Evolutionary conservation across 92 coral and sea anemone genomes (phyloP), one percentile per base, ranked within the genome.

Genomic region (Anthopleura xanthogrammica): DNA sequence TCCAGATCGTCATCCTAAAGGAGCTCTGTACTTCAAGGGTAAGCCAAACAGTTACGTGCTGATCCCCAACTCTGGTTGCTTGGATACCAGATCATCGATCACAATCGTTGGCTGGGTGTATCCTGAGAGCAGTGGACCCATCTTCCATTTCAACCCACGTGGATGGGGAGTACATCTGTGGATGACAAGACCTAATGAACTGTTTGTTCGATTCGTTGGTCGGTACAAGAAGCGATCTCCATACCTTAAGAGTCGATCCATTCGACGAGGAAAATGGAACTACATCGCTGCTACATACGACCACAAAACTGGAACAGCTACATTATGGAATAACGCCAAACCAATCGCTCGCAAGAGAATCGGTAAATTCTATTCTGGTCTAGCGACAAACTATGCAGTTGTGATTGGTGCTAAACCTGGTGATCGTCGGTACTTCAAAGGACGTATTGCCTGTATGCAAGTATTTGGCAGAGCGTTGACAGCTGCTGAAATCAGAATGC

Each of bases 51-150:
- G 92, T 41, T 91, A 82, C 81, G 89, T 91, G 5, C 80, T 57
- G 75, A 88, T 91, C 22, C 92, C 92, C 12, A 79, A 88, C 56
- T 72, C 87, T 24, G 83, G 80, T 52, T 78, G 85, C 68, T 77
- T 88, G 42, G 94, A 91, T 60, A 89, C 94, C 23, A 80, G 83
- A 76, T 81, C 87, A n/a, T 88, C 94, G 23, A 85, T 89, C 81
- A 91, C 94, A 17, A 82, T 93, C 50, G 65, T 91, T 14, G 80
- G 82, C 2, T 93, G 97, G 97, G 90, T 93, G 39, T 92, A 87
- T 39, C 89, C 92, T 16, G 83, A 87, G 46, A 87, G 97, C 46
- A 41, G 72, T 22, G 97, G 97, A 16, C 97, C 97, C 20, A 85
- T 93, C 50, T 85, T 93, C 79, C 94, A 91, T 62, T 90, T 77